Evolutionary conservation across 2,888 invertebrate species (phyloP), one percentile per base, ranked within the genome.

Genomic region (Conus canariensis): DNA sequence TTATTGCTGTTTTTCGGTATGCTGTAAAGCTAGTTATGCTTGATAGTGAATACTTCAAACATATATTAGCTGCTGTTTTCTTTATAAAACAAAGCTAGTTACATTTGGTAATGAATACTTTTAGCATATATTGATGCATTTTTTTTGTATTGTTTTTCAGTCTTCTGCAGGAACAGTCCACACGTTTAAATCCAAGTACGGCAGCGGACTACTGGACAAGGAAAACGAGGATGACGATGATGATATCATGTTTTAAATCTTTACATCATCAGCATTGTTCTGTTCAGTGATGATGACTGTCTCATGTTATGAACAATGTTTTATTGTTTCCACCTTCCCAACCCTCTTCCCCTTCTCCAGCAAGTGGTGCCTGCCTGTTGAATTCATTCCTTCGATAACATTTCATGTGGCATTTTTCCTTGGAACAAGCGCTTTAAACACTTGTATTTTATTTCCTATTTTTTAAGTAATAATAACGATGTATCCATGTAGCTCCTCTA

Each of bases 211-310:
- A n/a, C 92, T 92, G 60, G 91, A 92, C 74, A 92, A 92, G 25
- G 92, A 93, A 58, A 92, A 90, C 70, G 93, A 93, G 12, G 92
- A 92, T 90, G 93, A 93, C 90, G 93, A 93, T 77, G 94, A 93
- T 91, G 92, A 92, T 85, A 91, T 91, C 22, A 88, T 91, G 89
- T 91, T 90, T 87, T 91, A 45, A 67, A 16, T 45, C 45, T 45
- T 8, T 12, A 30, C 30, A 10, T 80, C 30, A 14, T 45, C 30
- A 80, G 9, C 14, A 9, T 30, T 80, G 30, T 80, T 9, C 45
- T 30, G 30, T 16, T 80, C 45, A 7, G 30, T 80, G 77, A 30
- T 3, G 25, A 30, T 80, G 77, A 70, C 22, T 70, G 22, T 70
- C 12, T 64, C 10, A 64, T 22, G 70, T 22, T 70, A 19, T 14